Percentiles rank a stretch among this genome's conserved stretches.
Evolutionary conservation across 1,140 invertebrate genomes (phyloP).

Genomic region (Drosophila kepulauana): DNA sequence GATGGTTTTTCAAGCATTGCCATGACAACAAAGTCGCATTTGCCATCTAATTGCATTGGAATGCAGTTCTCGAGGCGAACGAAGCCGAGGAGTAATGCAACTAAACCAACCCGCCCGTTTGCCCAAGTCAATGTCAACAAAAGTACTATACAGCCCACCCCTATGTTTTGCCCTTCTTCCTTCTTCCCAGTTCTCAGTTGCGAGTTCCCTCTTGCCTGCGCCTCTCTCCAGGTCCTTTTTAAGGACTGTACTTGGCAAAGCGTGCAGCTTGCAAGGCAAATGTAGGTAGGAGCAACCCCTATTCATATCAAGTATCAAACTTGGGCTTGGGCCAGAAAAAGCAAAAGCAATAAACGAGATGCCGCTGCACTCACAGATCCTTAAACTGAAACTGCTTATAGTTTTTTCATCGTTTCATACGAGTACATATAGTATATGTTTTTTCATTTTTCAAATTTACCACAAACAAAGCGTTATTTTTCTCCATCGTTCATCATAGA

Average conservation of each 20-base stretch:
- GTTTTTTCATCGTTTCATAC: background rate
- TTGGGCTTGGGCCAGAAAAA: conserved; percentile 40
- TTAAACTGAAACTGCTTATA: background rate
- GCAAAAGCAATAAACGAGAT: conserved; percentile 20
- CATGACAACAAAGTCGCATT: conserved; percentile 48
- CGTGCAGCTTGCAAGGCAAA: conserved; percentile 69
- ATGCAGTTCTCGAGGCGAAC: conserved; percentile 53
- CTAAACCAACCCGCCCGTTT: conserved; percentile 41
- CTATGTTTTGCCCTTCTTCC: conserved; percentile 12
- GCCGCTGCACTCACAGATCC: conserved; percentile 53
- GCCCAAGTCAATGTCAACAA: conserved; percentile 74
- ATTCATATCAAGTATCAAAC: conserved; percentile 36
- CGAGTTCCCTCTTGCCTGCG: conserved; percentile 33
- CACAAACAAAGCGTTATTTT: conserved; percentile 85
- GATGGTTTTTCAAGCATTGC: conserved; percentile 28
- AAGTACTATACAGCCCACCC: conserved; percentile 51
- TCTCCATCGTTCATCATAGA: conserved; percentile 84
- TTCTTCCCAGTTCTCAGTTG: conserved; percentile 9
- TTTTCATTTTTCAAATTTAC: conserved; percentile 58
- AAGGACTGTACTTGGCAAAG: conserved; percentile 62
- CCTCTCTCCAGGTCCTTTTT: conserved; percentile 10
- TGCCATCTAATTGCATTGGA: conserved; percentile 69
- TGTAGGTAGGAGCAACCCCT: conserved; percentile 50
- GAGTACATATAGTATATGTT: too few species aligned
- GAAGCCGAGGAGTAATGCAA: background rate